Evolutionary conservation across 2,888 invertebrate species (phyloP), one percentile per base, ranked within the genome.

Genomic region (Apamea monoglypha): DNA sequence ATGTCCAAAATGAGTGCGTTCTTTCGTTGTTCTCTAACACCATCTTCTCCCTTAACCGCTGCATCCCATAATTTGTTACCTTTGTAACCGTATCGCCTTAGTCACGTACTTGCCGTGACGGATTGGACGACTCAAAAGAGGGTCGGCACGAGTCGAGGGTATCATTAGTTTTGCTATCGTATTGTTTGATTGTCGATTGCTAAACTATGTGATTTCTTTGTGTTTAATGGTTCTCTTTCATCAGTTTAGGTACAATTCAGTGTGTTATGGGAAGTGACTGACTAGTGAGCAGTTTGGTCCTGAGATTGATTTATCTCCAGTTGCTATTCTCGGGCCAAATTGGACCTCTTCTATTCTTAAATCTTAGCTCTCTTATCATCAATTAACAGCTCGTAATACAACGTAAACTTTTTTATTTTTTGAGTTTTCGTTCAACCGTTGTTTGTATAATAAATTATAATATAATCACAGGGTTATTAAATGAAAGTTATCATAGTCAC

Each of bases 91-190:
- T 74, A 73, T 82, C 64, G 56, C 71, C 67, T 76, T 56, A 69
- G 82, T 84, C 87, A 88, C 89, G 87, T 88, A 81, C 67, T 69
- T 40, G 44, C 75, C 82, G 77, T 84, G 82, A 80, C 82, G 77
- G 76, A 84, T 84, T 74, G 75, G 61, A 66, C 67, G 53, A 66
- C 70, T 44, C 78, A 73, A 79, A 87, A 87, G 70, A 69, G 68
- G 87, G 84, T 88, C 87, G 78, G 59, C 63, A 76, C 82, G 59
- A 86, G 74, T 69, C 69, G 63, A 77, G 61, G 56, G 44, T 81
- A 79, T 78, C 74, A 70, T 80, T 76, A 79, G 70, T 73, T 70
- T 78, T 72, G 47, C 18, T 64, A 47, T 74, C 61, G 32, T 56
- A 64, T 80, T 76, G 71, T 72, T 83, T 83, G 69, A 71, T 59